These are phyloP conservation scores for Anas flavirostris DNA, from an alignment of 2,797 vertebrate genomes.

Conservation along the genomic window DNA sequence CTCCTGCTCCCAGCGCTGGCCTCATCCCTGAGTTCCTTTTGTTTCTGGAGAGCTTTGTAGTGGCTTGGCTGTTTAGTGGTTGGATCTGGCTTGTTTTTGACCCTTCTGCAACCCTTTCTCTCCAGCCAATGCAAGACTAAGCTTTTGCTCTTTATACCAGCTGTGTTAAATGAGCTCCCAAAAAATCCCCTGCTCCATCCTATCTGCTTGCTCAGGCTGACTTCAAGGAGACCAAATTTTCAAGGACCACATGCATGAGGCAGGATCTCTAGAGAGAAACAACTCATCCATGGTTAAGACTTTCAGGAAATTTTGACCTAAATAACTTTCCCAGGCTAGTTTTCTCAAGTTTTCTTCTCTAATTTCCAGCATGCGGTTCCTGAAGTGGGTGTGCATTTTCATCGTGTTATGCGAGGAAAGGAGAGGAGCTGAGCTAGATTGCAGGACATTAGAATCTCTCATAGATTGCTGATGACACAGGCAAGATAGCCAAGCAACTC, in stretches of 20 bases:
- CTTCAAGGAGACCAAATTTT: background rate
- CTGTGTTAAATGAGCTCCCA: background rate
- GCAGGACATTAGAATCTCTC: background rate
- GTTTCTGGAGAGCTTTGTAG: background rate
- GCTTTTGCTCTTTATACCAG: background rate
- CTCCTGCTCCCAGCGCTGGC: background rate
- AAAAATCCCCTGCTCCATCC: background rate
- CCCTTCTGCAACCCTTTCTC: background rate
- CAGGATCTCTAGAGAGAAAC: background rate
- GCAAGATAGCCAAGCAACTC: background rate
- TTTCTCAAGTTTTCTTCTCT: background rate
- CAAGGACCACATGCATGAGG: accelerated
- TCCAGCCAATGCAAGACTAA: background rate
- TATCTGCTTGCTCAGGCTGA: background rate
- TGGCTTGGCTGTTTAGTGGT: background rate
- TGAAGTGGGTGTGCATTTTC: background rate
- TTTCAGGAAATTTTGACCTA: background rate
- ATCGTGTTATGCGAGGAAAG: no score
- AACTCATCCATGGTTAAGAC: background rate
- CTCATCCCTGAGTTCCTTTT: background rate
- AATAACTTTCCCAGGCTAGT: background rate
- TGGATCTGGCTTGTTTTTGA: background rate
- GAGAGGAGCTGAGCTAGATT: background rate
- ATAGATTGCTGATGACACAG: background rate
- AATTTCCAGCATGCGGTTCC: background rate